Conservation (phyloP, 1,140 invertebrate genomes). For the Cryptotermes secundus region DNA sequence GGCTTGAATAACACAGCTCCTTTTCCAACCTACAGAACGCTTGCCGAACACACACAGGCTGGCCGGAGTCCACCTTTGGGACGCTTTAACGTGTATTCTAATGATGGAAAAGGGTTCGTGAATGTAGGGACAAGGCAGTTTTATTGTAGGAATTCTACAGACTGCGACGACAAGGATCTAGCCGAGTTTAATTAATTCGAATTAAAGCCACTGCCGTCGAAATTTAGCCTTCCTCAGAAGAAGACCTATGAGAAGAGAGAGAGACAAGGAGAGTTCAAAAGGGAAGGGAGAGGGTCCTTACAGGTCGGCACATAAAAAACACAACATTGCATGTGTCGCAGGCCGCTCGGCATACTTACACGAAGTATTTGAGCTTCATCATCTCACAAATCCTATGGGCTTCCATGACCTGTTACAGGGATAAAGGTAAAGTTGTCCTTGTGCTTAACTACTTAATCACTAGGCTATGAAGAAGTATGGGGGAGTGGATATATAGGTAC, state of each 20-base stretch:
- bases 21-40: not conserved
- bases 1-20: not conserved
- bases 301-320: not conserved
- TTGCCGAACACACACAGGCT: not conserved
- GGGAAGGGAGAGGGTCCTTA: not conserved
- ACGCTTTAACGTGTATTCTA: not conserved
- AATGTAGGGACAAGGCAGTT: not conserved
- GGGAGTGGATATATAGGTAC: no score
- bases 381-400: no score
- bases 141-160: not conserved
- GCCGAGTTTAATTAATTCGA: conserved; percentile 12
- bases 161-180: not conserved
- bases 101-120: not conserved
- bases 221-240: not conserved
- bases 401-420: not conserved
- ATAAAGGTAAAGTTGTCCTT: not conserved
- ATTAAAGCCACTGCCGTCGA: not conserved
- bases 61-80: not conserved
- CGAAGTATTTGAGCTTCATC: no score
- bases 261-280: not conserved
- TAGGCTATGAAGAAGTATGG: no score
- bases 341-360: not conserved
- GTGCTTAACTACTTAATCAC: no score
- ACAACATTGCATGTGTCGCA: not conserved
- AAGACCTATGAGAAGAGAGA: not conserved